Conservation (phyloP, 2,888 invertebrate species). For the Hirtodrosophila alboralis region DNA sequence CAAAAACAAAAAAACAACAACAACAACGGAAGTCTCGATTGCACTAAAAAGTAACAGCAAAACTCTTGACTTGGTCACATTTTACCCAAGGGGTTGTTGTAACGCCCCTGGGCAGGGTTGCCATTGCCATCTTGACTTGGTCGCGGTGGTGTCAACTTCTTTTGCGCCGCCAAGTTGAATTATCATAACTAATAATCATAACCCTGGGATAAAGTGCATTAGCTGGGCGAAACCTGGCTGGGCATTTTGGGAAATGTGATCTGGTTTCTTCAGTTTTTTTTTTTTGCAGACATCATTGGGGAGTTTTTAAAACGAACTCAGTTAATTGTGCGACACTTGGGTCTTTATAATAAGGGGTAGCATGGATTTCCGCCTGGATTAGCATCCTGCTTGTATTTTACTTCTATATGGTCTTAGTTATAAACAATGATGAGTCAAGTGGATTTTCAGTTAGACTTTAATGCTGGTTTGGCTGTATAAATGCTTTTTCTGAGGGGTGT, state of each 20-base stretch:
- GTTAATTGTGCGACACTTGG: slow-evolving; percentile 66
- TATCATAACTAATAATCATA: slow-evolving; percentile 79
- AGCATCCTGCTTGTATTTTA: slow-evolving; percentile 16
- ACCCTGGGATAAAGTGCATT: slow-evolving; percentile 64
- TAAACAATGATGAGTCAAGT: slow-evolving; percentile 37
- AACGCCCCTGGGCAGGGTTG: slow-evolving; percentile 17
- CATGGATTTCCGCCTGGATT: slow-evolving; percentile 47
- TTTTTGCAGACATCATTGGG: slow-evolving; percentile 51
- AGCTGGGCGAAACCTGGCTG: slow-evolving; percentile 15
- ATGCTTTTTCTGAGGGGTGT: neutral
- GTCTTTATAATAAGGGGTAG: slow-evolving; percentile 54
- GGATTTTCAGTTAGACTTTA: slow-evolving; percentile 17
- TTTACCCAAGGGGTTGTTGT: slow-evolving; percentile 60
- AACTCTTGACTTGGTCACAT: slow-evolving; percentile 43
- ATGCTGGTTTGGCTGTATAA: neutral
- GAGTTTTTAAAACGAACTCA: slow-evolving; percentile 64
- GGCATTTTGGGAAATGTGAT: slow-evolving; percentile 49
- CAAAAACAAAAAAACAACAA: slow-evolving; percentile 7
- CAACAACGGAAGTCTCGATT: slow-evolving; percentile 53
- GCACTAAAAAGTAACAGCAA: slow-evolving; percentile 53
- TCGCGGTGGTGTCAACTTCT: slow-evolving; percentile 65
- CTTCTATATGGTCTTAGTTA: slow-evolving; percentile 26
- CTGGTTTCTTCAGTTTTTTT: slow-evolving; percentile 31
- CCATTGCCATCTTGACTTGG: slow-evolving; percentile 47
- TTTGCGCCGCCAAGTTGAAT: slow-evolving; percentile 70